Evolutionary conservation across 1,140 invertebrate genomes (phyloP), one percentile per base, ranked within the genome.

Genomic region (Micrasema longulum): DNA sequence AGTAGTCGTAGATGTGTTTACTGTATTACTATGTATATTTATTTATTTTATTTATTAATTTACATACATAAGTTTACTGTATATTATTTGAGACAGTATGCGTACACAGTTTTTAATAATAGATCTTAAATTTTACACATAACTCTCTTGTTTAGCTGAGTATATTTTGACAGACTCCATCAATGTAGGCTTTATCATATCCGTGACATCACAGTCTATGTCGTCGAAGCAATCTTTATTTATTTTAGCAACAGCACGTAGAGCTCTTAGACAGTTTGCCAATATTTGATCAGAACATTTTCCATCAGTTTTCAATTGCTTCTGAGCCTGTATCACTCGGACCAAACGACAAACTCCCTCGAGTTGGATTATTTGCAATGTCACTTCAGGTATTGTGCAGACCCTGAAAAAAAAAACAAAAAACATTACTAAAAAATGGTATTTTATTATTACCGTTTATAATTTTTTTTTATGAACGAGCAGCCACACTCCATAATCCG

Each of bases 341-440:
- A 93, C 88, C 75, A 97, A 86, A 79, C 91, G 89, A 50, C 90
- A 88, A 45, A 94, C 88, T 14, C 93, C 94, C 66, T 93, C 90
- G 9, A 92, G 82, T 66, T 92, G 88, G 1, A 94, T 89, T 14
- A 96, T 89, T 77, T 92, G 90, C 45, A 87, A 83, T 0, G 94
- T 91, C 0, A 93, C 91, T 72, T 89, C 88, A 10, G 86, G 85
- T 36, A 95, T 89, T 31, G 90, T 88, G 75, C 92, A 93, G 38
- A 97, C 83, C 76, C 91, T 90, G 81, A 14, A 78, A 79, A 43
- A 6, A 38, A 31, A 69, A 55, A n/a, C n/a, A n/a, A n/a, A n/a
- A n/a, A n/a, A n/a, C n/a, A n/a, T n/a, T n/a, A n/a, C n/a, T n/a
- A n/a, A n/a, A n/a, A n/a, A n/a, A n/a, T n/a, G n/a, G n/a, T n/a